These are phyloP conservation scores for Danionella cerebrum DNA, from an alignment of 2,113 vertebrate genomes.

Conservation along the genomic window DNA sequence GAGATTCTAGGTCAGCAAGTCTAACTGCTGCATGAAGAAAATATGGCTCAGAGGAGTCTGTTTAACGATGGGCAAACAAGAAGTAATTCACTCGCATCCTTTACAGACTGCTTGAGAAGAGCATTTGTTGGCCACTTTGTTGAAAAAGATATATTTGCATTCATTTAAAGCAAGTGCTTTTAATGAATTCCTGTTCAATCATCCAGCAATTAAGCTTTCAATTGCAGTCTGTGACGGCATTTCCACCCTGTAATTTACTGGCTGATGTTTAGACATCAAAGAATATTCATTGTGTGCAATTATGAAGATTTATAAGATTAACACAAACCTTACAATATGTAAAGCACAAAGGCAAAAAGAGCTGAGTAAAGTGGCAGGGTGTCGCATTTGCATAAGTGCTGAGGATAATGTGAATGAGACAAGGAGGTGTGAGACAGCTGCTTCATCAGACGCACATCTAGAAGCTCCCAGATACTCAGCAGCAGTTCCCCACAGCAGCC, in stretches of 20 bases:
- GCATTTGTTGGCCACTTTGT: not conserved
- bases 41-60: conserved; percentile 16
- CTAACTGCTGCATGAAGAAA: conserved; percentile 23
- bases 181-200: conserved; percentile 15
- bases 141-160: not conserved
- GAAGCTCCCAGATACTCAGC: conserved; percentile 23
- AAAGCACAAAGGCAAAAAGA: not conserved
- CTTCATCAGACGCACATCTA: conserved; percentile 28
- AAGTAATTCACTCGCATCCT: not conserved
- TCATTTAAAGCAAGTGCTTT: not conserved
- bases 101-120: conserved; percentile 4
- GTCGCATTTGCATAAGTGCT: not conserved
- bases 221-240: not conserved
- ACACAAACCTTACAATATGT: not conserved
- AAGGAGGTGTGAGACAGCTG: conserved; percentile 15
- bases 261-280: not conserved
- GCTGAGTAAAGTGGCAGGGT: not conserved
- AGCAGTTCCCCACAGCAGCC: conserved; percentile 24
- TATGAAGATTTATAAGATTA: not conserved
- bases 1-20: conserved; percentile 42
- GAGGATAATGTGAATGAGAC: conserved; percentile 4
- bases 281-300: not conserved
- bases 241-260: conserved; percentile 10
- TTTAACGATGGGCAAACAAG: not conserved
- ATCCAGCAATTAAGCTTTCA: conserved; percentile 13